These are phyloP conservation scores for Carterocephalus palaemon DNA, from an alignment of 2,888 invertebrate genomes.

Conservation along the genomic window DNA sequence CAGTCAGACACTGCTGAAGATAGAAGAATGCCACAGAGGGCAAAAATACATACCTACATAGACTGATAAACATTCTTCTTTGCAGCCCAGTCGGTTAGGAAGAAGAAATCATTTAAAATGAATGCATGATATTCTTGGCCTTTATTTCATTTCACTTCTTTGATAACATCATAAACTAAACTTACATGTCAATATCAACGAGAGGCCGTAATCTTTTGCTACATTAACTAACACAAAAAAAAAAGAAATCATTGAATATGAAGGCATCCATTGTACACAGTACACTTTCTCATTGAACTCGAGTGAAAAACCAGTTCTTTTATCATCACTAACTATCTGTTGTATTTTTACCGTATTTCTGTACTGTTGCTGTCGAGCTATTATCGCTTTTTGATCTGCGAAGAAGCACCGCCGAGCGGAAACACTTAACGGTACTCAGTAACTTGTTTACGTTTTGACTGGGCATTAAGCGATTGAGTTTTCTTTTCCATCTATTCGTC, in stretches of 20 bases:
- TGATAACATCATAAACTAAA: too few relatives aligned
- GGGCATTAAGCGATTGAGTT: constrained; percentile 8
- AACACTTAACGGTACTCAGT: constrained; percentile 8
- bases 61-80: too few relatives aligned
- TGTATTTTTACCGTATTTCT: background rate
- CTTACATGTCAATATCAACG: too few relatives aligned
- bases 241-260: background rate
- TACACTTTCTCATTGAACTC: constrained; percentile 1
- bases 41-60: too few relatives aligned
- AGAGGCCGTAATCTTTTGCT: too few relatives aligned
- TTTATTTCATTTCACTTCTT: too few relatives aligned
- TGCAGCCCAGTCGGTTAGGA: too few relatives aligned
- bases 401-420: background rate
- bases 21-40: too few relatives aligned
- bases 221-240: too few relatives aligned
- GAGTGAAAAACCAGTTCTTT: constrained; percentile 1
- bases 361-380: constrained; percentile 1
- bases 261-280: constrained; percentile 1
- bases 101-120: too few relatives aligned
- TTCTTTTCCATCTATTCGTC: background rate
- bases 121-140: too few relatives aligned
- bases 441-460: constrained; percentile 9
- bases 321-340: constrained; percentile 1
- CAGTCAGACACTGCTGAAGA: too few relatives aligned
- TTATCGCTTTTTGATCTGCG: background rate